Base-by-base conservation (phyloP, 2,113 vertebrate genomes). In the Oncorhynchus kisutch region DNA sequence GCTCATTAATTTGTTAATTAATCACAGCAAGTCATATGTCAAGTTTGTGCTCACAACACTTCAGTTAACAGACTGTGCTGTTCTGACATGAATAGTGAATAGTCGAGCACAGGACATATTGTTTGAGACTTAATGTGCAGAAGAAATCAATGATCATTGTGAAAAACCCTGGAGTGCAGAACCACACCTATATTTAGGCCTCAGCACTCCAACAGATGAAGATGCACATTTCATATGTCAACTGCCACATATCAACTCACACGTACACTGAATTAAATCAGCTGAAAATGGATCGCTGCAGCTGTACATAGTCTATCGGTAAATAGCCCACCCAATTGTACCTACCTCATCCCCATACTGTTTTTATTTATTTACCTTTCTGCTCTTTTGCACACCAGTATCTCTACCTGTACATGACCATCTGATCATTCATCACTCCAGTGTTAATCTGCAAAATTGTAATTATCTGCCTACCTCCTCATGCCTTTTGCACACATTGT, bases 191-290 rank as follows among this genome's bases (percentile, higher is more conserved):
- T 25, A 64, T 24, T 64, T 25, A 25, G 14, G 20, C 25, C 31
- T 39, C 13, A 34, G 16, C 16, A 7, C 14, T 67, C 18, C 20
- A 3, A 29, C 27, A 14, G 25, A 27, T 6, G 27, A 1, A 12
- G 9, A 25, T 5, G 8, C 1, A 16, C 59, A 29, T 45, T 67
- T 74, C 59, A 69, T 64, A 31, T 39, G 34, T 39, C 34, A 8
- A 2, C 34, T 8, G 34, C 7, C 2, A 2, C 48, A 34, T 4
- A 51, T 51, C 4, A 51, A 51, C 25, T 2, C 24, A 25, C 24
- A 62, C 48, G 73, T 67, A 79, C 71, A 60, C 48, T 39, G 45
- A 68, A 76, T 39, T 75, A 62, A 78, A 79, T 80, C 77, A 67
- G 34, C 24, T 80, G 64, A 25, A 25, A 25, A 25, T 2, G 0